Percentiles rank a stretch among this genome's conserved stretches.
Evolutionary conservation across 1,140 invertebrate genomes (phyloP).

Genomic region (Pygmarrhopalites habei): DNA sequence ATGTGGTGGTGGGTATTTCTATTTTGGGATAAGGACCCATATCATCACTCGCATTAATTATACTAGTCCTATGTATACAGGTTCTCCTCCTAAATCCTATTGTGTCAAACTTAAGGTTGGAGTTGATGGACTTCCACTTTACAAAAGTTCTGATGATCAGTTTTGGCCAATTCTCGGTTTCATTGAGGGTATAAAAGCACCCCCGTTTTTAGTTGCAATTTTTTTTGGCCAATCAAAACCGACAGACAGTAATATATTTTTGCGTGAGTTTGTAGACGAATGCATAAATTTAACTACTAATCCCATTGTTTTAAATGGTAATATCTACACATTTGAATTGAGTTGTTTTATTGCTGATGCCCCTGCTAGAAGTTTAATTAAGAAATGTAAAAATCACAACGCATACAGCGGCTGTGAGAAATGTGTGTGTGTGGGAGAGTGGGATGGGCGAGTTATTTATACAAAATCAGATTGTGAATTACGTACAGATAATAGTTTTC

Average conservation of each 20-base stretch:
- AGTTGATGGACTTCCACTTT: slow-evolving; percentile 24
- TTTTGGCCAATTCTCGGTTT: slow-evolving; percentile 21
- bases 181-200: slow-evolving; percentile 1
- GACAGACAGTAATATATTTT: slow-evolving; percentile 9
- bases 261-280: slow-evolving; percentile 29
- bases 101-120: too few species aligned
- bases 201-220: slow-evolving; percentile 7
- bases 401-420: slow-evolving; percentile 44
- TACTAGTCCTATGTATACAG: too few species aligned
- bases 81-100: too few species aligned
- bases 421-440: slow-evolving; percentile 41
- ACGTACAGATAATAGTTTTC: slow-evolving; percentile 8
- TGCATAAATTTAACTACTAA: background rate
- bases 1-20: too few species aligned
- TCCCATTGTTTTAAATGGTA: slow-evolving; percentile 6
- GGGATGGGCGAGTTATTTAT: slow-evolving; percentile 13
- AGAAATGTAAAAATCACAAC: slow-evolving; percentile 13
- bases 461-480: slow-evolving; percentile 1
- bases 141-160: slow-evolving; percentile 10
- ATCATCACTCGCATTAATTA: too few species aligned
- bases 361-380: slow-evolving; percentile 25
- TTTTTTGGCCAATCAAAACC: slow-evolving; percentile 21
- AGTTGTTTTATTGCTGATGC: slow-evolving; percentile 26
- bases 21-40: too few species aligned
- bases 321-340: slow-evolving; percentile 7